Evolutionary conservation across 2,888 invertebrate genomes (phyloP).

Genomic region (Polia nebulosa): DNA sequence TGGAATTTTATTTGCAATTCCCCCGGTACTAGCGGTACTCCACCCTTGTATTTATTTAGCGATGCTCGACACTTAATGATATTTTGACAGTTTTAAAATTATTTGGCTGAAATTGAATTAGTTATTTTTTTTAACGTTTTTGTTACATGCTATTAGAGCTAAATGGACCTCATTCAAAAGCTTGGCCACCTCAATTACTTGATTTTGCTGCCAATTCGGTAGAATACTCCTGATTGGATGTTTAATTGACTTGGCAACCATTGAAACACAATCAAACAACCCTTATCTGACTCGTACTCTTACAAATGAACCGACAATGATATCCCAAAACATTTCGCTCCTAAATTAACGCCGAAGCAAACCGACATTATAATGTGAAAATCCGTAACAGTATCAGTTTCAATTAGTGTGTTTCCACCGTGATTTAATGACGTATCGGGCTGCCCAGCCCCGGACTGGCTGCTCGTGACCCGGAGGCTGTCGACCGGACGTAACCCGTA

Average conservation of each 20-base stretch:
- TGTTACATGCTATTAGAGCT: neutral
- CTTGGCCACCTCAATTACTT: neutral
- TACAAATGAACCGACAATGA: slow-evolving; percentile 50
- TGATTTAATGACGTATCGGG: slow-evolving; percentile 31
- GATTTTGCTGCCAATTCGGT: slow-evolving; percentile 3
- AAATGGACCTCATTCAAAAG: neutral
- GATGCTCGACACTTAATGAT: slow-evolving; percentile 10
- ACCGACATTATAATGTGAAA: slow-evolving; percentile 27
- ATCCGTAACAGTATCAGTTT: slow-evolving; percentile 41
- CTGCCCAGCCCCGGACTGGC: slow-evolving; percentile 11
- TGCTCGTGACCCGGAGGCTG: slow-evolving; percentile 62
- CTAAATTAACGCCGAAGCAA: slow-evolving; percentile 29
- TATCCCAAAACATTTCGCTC: slow-evolving; percentile 23
- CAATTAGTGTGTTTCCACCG: slow-evolving; percentile 51
- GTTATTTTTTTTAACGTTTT: neutral
- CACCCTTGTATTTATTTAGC: slow-evolving; percentile 47
- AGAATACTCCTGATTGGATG: slow-evolving; percentile 18
- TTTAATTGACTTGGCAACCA: slow-evolving; percentile 25
- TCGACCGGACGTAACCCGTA: slow-evolving; percentile 58
- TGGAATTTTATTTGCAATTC: slow-evolving; percentile 53
- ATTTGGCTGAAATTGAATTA: neutral
- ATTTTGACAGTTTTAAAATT: slow-evolving; percentile 11
- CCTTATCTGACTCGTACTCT: slow-evolving; percentile 15
- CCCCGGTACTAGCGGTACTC: slow-evolving; percentile 30
- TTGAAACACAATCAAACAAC: slow-evolving; percentile 15